Conservation (phyloP, 1,140 invertebrate genomes). For the Vanessa tameamea region DNA sequence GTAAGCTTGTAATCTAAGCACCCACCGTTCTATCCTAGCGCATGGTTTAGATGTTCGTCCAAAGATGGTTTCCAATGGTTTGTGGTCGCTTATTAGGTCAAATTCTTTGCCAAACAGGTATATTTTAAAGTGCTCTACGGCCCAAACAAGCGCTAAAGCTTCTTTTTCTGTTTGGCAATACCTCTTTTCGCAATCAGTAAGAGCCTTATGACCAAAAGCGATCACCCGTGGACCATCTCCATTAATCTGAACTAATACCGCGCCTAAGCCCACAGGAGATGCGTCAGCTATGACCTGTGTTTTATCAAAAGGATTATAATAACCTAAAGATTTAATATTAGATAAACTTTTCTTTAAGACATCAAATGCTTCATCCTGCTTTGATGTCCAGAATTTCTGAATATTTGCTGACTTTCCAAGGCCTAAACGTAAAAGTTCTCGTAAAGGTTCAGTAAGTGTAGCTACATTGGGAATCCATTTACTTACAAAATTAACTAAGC, state of each 20-base stretch:
- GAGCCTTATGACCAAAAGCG: constrained; percentile 30
- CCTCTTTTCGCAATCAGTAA: constrained; percentile 29
- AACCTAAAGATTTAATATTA: constrained; percentile 18
- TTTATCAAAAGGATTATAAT: constrained; percentile 35
- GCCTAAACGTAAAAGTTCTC: constrained; percentile 12
- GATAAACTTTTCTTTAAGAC: constrained; percentile 4
- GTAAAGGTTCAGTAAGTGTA: constrained; percentile 18
- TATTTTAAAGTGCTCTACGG: constrained; percentile 39
- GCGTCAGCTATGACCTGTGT: constrained; percentile 69
- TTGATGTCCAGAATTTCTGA: not conserved
- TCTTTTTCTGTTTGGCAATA: constrained; percentile 47
- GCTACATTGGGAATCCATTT: constrained; percentile 41
- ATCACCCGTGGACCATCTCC: constrained; percentile 26
- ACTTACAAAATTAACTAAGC: constrained; percentile 32
- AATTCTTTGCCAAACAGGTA: constrained; percentile 41
- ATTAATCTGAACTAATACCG: too few species aligned
- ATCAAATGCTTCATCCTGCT: not conserved
- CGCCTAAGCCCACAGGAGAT: constrained; percentile 63
- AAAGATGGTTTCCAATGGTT: constrained; percentile 41
- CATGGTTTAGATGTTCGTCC: constrained; percentile 39
- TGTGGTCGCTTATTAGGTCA: constrained; percentile 38
- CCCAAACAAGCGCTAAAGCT: too few species aligned
- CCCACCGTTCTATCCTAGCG: constrained; percentile 40
- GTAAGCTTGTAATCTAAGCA: constrained; percentile 39
- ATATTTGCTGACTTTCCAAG: constrained; percentile 16